These are phyloP conservation scores for Brachionus sp. DNA, from an alignment of 1,140 invertebrate genomes.

Conservation along the genomic window DNA sequence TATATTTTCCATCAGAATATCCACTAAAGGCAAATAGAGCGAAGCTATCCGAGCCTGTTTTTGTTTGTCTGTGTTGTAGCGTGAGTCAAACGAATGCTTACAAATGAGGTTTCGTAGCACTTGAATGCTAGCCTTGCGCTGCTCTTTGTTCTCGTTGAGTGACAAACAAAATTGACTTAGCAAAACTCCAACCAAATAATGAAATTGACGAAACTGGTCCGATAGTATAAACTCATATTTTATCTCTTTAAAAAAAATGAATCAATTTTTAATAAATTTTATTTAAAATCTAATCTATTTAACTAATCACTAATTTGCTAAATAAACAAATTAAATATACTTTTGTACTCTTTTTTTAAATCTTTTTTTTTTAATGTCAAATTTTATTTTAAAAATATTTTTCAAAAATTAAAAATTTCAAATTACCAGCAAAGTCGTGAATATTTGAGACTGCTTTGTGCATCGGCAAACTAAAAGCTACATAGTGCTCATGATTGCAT, in stretches of 20 bases:
- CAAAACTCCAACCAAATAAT: conserved; percentile 79
- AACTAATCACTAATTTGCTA: neutral
- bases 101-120: conserved; percentile 79
- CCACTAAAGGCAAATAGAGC: conserved; percentile 82
- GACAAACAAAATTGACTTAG: conserved; percentile 71
- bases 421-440: conserved; percentile 32
- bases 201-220: conserved; percentile 79
- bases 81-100: conserved; percentile 87
- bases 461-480: conserved; percentile 79
- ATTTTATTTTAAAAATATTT: neutral
- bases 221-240: conserved; percentile 64
- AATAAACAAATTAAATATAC: neutral
- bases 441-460: conserved; percentile 58
- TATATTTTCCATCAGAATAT: conserved; percentile 77
- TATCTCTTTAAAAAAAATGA: conserved; percentile 48
- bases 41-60: conserved; percentile 79
- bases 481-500: conserved; percentile 90
- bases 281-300: neutral
- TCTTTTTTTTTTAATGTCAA: neutral
- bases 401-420: neutral
- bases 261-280: neutral
- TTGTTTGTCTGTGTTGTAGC: conserved; percentile 70
- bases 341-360: neutral
- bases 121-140: conserved; percentile 72
- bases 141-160: conserved; percentile 74